phyloP scores from a whole-genome alignment of 2,888 invertebrate species.

The Sympetrum striolatum region DNA sequence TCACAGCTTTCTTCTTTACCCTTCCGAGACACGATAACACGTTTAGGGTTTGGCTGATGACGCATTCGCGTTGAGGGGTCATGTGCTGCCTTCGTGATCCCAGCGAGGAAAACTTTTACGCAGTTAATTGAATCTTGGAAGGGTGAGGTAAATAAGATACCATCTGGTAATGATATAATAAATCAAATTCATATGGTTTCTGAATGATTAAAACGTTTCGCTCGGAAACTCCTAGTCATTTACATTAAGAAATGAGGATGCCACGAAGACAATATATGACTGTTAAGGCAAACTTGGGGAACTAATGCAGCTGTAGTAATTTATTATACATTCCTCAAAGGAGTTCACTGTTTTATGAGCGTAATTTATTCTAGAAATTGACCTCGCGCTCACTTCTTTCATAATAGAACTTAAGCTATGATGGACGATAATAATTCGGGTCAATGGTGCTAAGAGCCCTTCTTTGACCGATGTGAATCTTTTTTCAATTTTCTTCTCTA shows the following conservation, averaged over 20 bases:
- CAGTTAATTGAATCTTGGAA: not conserved
- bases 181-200: not conserved
- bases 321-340: too few species aligned
- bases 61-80: not conserved
- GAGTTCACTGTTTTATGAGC: too few species aligned
- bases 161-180: not conserved
- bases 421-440: too few species aligned
- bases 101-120: not conserved
- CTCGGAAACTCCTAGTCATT: not conserved
- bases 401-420: too few species aligned
- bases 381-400: too few species aligned
- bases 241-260: not conserved
- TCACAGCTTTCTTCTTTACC: not conserved
- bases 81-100: not conserved
- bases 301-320: too few species aligned
- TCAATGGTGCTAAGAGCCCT: too few species aligned
- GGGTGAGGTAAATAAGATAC: not conserved
- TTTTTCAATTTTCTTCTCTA: too few species aligned
- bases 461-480: too few species aligned
- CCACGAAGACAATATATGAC: not conserved
- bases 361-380: too few species aligned
- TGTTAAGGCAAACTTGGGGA: too few species aligned
- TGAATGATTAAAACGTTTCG: not conserved
- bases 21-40: not conserved
- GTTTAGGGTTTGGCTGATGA: not conserved